A percentile compares a stretch with the other conserved stretches of the same genome.
phyloP scores from a whole-genome alignment of 2,888 invertebrate genomes.

The Theodoxus fluviatilis region DNA sequence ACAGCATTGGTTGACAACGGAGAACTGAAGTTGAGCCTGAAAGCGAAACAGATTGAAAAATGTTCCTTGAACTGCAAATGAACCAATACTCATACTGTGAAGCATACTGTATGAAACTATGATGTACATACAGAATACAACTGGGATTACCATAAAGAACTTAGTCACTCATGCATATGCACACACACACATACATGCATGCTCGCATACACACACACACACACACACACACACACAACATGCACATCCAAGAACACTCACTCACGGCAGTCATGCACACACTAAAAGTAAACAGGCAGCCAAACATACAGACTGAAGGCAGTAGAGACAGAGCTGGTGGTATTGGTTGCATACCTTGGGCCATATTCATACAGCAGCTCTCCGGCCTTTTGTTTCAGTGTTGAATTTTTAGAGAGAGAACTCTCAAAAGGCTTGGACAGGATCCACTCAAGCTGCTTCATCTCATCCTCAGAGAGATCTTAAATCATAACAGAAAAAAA shows the following conservation, averaged over 20 bases:
- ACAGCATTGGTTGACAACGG: conserved; percentile 95
- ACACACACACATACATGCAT: too few relatives aligned
- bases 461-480: conserved; percentile 71
- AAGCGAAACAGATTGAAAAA: conserved; percentile 34
- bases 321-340: neutral
- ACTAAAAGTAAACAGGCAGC: neutral
- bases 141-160: neutral
- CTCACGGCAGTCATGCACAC: neutral
- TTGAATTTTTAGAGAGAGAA: conserved; percentile 38
- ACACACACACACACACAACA: too few relatives aligned
- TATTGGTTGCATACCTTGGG: conserved; percentile 73
- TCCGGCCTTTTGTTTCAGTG: conserved; percentile 30
- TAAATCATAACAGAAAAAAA: conserved; percentile 17
- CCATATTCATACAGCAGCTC: conserved; percentile 81
- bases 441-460: conserved; percentile 75
- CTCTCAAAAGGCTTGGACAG: conserved; percentile 72
- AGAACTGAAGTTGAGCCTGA: conserved; percentile 80
- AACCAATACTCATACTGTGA: neutral
- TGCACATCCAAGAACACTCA: neutral
- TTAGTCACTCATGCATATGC: neutral
- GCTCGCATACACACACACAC: too few relatives aligned
- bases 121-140: neutral
- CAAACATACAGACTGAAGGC: neutral
- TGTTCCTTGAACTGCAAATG: conserved; percentile 10
- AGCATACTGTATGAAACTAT: neutral